Conservation (phyloP, 2,888 invertebrate genomes). For the Camponotus fellah region DNA sequence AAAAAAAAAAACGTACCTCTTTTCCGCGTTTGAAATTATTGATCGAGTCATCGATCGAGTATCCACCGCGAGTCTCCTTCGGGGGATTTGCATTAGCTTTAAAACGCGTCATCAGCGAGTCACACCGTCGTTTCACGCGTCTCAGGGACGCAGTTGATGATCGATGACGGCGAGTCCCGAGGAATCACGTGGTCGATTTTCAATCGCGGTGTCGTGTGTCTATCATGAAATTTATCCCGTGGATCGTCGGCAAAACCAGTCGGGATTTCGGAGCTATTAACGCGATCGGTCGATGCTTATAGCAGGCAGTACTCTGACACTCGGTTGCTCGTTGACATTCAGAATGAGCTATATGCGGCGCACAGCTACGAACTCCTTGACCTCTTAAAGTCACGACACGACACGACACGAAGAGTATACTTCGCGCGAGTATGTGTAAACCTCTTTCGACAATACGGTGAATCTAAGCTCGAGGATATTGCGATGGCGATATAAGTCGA, state of each 20-base stretch:
- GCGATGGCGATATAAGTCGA: constrained; percentile 7
- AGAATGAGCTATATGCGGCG: constrained; percentile 35
- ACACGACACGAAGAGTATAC: constrained; percentile 25
- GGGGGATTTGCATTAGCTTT: not conserved
- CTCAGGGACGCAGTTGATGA: constrained; percentile 32
- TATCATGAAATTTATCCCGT: constrained; percentile 28
- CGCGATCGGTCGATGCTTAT: constrained; percentile 35
- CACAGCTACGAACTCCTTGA: constrained; percentile 46
- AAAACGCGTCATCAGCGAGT: not conserved
- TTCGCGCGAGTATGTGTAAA: constrained; percentile 29
- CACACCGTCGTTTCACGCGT: constrained; percentile 16
- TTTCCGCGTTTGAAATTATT: not conserved
- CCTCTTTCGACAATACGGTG: constrained; percentile 25
- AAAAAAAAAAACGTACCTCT: not conserved
- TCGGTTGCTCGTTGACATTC: constrained; percentile 38
- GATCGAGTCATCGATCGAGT: constrained; percentile 21
- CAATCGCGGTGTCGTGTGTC: constrained; percentile 19
- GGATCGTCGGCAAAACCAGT: not conserved
- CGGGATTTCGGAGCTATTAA: not conserved
- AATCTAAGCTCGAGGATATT: not conserved
- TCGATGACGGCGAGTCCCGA: constrained; percentile 39
- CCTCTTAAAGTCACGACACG: constrained; percentile 45
- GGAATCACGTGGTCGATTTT: constrained; percentile 42
- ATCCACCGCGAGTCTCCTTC: not conserved
- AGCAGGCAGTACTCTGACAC: constrained; percentile 40